These are phyloP conservation scores for Antitype chi DNA, from an alignment of 2,888 invertebrate genomes.

Conservation along the genomic window DNA sequence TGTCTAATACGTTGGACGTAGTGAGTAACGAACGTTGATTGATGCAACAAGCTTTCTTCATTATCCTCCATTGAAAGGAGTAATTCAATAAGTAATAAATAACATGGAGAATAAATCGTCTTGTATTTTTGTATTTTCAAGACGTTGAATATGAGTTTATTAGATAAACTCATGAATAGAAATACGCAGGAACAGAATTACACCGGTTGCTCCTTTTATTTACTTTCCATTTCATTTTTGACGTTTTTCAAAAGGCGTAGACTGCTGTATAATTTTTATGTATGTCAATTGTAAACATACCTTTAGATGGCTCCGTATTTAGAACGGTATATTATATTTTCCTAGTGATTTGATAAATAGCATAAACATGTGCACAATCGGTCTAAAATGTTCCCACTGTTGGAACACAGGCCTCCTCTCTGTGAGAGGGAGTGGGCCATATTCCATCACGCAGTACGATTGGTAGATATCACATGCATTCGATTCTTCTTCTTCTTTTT, in stretches of 20 bases:
- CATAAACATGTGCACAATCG: too few species aligned
- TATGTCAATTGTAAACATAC: neutral
- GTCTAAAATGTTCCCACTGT: neutral
- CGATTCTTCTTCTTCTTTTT: too few species aligned
- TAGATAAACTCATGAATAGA: neutral
- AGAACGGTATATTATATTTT: neutral
- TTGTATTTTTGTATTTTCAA: constrained; percentile 6
- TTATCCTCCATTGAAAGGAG: constrained; percentile 21
- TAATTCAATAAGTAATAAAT: constrained; percentile 6
- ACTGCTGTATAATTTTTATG: neutral
- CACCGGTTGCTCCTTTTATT: neutral
- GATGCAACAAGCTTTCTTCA: constrained; percentile 18
- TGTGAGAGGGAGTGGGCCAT: neutral
- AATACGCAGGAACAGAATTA: neutral
- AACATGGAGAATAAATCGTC: neutral
- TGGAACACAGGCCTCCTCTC: neutral
- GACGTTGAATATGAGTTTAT: constrained; percentile 12
- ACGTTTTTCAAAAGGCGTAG: too few species aligned
- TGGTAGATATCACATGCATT: too few species aligned
- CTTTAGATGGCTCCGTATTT: neutral
- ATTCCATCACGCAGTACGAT: neutral
- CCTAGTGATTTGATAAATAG: neutral
- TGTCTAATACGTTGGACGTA: neutral
- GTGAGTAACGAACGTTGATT: constrained; percentile 20
- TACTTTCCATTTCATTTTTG: neutral